Conservation (phyloP, 2,113 vertebrate species). For the Fregetta grallaria region DNA sequence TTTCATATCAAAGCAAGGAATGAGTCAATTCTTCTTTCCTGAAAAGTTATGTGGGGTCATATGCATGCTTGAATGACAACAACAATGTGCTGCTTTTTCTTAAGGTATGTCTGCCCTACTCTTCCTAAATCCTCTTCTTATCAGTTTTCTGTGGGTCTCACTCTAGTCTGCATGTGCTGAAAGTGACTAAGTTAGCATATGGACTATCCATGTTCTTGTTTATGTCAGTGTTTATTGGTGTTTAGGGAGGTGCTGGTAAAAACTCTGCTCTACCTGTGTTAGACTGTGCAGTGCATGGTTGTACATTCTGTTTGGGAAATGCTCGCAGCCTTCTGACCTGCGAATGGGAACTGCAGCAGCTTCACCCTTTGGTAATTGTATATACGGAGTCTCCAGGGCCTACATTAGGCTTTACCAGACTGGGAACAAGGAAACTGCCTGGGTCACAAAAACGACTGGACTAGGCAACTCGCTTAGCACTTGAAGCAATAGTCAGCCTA, state of each 20-base stretch:
- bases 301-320: neutral
- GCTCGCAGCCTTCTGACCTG: neutral
- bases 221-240: neutral
- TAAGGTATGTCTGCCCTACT: accelerated
- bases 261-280: accelerated
- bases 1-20: neutral
- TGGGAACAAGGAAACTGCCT: neutral
- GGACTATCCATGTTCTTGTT: neutral
- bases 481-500: neutral
- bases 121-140: neutral
- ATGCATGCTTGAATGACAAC: neutral
- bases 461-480: neutral
- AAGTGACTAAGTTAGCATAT: neutral
- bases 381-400: neutral
- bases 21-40: neutral
- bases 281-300: accelerated
- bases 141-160: neutral
- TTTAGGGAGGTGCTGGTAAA: neutral
- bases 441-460: neutral
- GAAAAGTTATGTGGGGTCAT: neutral
- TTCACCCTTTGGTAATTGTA: neutral
- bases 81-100: neutral
- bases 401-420: neutral
- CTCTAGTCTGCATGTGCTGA: neutral
- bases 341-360: accelerated